These are phyloP conservation scores for Strix uralensis DNA, from an alignment of 2,113 vertebrate species.

Conservation along the genomic window DNA sequence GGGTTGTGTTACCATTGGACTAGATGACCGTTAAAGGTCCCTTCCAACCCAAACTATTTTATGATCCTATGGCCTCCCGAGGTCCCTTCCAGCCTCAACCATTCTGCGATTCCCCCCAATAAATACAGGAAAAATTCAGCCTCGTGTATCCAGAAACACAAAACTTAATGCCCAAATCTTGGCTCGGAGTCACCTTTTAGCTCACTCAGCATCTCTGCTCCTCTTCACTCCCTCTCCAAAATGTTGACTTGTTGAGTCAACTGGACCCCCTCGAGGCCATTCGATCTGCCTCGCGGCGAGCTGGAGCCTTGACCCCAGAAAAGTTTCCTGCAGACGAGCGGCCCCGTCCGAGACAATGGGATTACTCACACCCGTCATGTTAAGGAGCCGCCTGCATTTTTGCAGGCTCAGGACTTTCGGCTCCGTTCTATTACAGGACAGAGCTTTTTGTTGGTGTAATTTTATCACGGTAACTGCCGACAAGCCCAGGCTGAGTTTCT, in stretches of 20 bases:
- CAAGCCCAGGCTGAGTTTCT: background rate
- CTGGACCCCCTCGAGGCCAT: background rate
- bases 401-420: slow-evolving; percentile 24
- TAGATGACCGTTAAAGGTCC: background rate
- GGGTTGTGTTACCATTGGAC: too few relatives aligned
- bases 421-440: background rate
- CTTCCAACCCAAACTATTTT: background rate
- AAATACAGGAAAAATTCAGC: background rate
- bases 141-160: background rate
- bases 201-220: background rate
- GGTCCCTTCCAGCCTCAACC: background rate
- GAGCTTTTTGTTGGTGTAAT: background rate
- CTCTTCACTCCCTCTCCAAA: background rate
- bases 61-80: background rate
- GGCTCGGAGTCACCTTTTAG: background rate
- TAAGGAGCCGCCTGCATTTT: background rate
- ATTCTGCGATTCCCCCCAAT: background rate
- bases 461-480: background rate
- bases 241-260: background rate
- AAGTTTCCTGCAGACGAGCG: background rate
- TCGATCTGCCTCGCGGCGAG: background rate
- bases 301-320: background rate
- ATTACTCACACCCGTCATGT: background rate
- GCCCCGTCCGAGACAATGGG: background rate
- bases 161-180: background rate